These are phyloP conservation scores for Intellagama lesueurii DNA, from an alignment of 2,797 vertebrate species.

Conservation along the genomic window DNA sequence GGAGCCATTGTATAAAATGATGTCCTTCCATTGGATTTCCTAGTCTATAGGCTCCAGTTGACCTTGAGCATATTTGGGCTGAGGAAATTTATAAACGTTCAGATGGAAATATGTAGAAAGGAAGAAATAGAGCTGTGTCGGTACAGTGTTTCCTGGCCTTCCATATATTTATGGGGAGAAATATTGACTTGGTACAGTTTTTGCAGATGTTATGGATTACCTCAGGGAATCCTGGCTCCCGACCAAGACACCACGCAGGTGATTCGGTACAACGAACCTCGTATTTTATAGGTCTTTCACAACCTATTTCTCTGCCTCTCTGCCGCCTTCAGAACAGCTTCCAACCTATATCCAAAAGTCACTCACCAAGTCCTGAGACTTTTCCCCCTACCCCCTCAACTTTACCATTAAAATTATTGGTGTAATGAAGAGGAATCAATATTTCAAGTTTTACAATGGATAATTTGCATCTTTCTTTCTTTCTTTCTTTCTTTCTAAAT, in stretches of 20 bases:
- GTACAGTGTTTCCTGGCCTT: accelerated
- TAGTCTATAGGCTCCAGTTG: background rate
- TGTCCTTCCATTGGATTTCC: background rate
- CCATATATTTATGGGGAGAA: background rate
- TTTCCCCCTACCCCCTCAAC: background rate
- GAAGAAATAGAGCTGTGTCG: accelerated
- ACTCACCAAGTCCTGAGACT: background rate
- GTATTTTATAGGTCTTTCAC: constrained; percentile 34
- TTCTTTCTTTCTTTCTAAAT: background rate
- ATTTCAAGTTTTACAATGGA: constrained; percentile 31
- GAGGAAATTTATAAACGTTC: background rate
- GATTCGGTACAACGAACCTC: accelerated
- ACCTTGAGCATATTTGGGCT: background rate
- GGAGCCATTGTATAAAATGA: background rate
- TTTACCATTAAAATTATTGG: constrained; percentile 23
- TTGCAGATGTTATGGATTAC: constrained; percentile 48
- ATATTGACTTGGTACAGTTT: constrained; percentile 18
- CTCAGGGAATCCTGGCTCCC: background rate
- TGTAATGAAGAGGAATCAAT: constrained; percentile 32
- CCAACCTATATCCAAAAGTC: background rate
- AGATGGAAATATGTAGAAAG: accelerated
- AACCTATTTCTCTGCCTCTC: background rate
- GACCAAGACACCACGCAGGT: background rate
- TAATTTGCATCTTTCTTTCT: background rate
- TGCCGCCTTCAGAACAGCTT: constrained; percentile 18